Evolutionary conservation across 2,797 vertebrate species (phyloP).

Genomic region (Masticophis lateralis): DNA sequence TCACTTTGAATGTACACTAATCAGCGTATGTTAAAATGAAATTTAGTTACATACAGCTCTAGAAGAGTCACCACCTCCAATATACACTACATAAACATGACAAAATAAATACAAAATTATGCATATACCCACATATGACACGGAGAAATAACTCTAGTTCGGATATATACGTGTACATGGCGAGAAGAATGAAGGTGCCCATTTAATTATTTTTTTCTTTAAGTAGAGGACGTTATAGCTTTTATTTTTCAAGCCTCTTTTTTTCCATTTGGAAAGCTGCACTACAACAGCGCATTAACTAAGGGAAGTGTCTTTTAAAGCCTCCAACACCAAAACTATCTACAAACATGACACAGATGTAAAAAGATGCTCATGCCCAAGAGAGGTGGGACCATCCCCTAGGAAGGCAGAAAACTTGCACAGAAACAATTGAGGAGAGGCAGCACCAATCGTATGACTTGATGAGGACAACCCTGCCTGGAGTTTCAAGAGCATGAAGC

Average conservation of each 20-base stretch:
- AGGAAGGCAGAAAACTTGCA: background rate
- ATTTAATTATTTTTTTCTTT: background rate
- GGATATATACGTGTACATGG: no score
- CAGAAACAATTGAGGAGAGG: background rate
- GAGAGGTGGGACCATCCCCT: background rate
- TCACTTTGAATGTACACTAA: no score
- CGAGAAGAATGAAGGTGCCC: background rate
- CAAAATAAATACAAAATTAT: no score
- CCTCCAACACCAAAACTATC: background rate
- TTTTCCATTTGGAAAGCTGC: background rate
- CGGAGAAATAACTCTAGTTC: no score
- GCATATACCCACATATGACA: no score
- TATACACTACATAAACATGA: no score
- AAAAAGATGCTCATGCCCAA: background rate
- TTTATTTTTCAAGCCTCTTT: background rate
- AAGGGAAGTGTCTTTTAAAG: background rate
- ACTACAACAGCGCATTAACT: background rate
- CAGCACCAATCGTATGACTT: no score
- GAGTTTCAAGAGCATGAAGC: background rate
- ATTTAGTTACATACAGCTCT: no score
- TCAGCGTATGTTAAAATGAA: no score
- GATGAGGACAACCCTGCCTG: background rate
- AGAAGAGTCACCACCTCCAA: no score
- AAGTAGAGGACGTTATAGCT: background rate
- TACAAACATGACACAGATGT: background rate